Percentiles rank a stretch among this genome's conserved stretches.
phyloP scores from a whole-genome alignment of 1,140 invertebrate species.

The Anagrus nilaparvatae region DNA sequence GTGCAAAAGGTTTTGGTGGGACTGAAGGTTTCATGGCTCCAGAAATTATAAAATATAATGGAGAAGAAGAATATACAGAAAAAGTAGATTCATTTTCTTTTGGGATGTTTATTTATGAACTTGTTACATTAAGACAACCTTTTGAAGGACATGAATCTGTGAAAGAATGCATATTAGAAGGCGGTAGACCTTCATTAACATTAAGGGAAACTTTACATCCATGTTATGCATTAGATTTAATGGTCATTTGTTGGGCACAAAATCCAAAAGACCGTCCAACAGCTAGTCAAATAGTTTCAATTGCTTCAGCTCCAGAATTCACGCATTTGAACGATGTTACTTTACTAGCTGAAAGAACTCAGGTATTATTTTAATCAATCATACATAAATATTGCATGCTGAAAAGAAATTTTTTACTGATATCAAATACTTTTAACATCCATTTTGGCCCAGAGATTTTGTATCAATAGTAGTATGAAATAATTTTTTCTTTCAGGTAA shows the following conservation, averaged over 20 bases:
- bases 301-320: slow-evolving; percentile 87
- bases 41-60: slow-evolving; percentile 95
- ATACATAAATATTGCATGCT: slow-evolving; percentile 4
- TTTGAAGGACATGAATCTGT: slow-evolving; percentile 93
- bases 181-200: slow-evolving; percentile 78
- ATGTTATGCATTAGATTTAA: slow-evolving; percentile 83
- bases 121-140: slow-evolving; percentile 85
- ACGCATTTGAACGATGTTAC: slow-evolving; percentile 77
- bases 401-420: slow-evolving; percentile 2
- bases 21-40: slow-evolving; percentile 98
- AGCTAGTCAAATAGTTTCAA: slow-evolving; percentile 86
- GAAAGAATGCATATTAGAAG: slow-evolving; percentile 92
- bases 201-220: slow-evolving; percentile 77
- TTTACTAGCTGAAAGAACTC: slow-evolving; percentile 49
- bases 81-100: slow-evolving; percentile 99
- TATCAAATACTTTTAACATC: no score
- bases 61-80: slow-evolving; percentile 97
- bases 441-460: no score
- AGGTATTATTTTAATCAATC: slow-evolving; percentile 41
- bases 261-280: slow-evolving; percentile 78
- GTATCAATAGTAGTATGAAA: no score
- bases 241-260: slow-evolving; percentile 92
- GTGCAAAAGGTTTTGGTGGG: slow-evolving; percentile 95
- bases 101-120: slow-evolving; percentile 98
- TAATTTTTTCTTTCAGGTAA: slow-evolving; percentile 41